phyloP scores from a whole-genome alignment of 2,888 invertebrate genomes.

The Emmelina monodactyla region DNA sequence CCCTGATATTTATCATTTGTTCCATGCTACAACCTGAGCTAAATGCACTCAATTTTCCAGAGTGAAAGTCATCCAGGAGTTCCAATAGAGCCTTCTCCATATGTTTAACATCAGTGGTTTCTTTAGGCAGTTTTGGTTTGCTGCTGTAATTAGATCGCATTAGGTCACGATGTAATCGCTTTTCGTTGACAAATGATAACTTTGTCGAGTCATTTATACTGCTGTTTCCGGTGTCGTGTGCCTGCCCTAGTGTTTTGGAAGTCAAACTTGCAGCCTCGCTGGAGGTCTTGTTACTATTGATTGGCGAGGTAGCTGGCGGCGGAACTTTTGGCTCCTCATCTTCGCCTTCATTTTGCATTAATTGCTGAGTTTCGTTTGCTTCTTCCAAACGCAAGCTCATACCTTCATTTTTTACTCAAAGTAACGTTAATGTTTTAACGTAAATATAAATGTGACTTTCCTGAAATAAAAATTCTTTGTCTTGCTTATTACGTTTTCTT shows the following conservation, averaged over 20 bases:
- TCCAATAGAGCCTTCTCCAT: constrained; percentile 94
- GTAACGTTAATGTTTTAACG: no score
- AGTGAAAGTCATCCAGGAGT: constrained; percentile 87
- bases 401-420: no score
- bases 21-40: constrained; percentile 94
- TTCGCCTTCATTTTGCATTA: constrained; percentile 58
- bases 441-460: no score
- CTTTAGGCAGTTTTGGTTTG: constrained; percentile 67
- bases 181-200: constrained; percentile 51
- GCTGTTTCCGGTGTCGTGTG: constrained; percentile 42
- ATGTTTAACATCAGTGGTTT: constrained; percentile 93
- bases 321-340: constrained; percentile 48
- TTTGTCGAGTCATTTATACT: constrained; percentile 54
- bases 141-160: constrained; percentile 43
- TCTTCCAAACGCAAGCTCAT: constrained; percentile 59
- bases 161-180: constrained; percentile 40
- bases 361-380: constrained; percentile 58
- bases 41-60: constrained; percentile 91
- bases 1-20: constrained; percentile 95
- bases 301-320: constrained; percentile 46
- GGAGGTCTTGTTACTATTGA: constrained; percentile 52
- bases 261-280: constrained; percentile 51
- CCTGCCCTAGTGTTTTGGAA: constrained; percentile 37
- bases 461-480: no score
- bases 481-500: no score